Base-by-base conservation (phyloP, 2,113 vertebrate genomes). In the Gasterosteus nipponicus region DNA sequence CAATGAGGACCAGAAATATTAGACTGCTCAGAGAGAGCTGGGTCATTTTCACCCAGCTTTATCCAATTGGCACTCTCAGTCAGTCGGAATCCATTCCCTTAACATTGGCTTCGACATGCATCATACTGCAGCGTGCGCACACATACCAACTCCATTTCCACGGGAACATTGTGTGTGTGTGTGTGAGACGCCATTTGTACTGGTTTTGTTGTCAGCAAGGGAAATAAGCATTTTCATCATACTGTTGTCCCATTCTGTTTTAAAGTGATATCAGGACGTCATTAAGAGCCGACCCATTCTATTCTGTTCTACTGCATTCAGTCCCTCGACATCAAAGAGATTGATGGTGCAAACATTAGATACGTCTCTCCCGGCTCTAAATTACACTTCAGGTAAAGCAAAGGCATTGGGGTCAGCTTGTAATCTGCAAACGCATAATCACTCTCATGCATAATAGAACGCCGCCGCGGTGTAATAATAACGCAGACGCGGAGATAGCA, bases 161-260 rank as follows among this genome's bases (percentile, higher is more conserved):
- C 64, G 77, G 49, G 77, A 89, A 81, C 80, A 59, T 54, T 64
- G 69, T 71, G 3, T 0, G 68, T 67, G 68, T 67, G 49, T 76
- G 69, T 26, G 83, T 44, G 53, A 12, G 59, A 15, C 41, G 63
- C 74, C 71, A 86, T 89, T 86, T 88, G 77, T 86, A 88, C 74
- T 76, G 84, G 75, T 89, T 89, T 86, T 81, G 82, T 87, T 90
- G 89, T 92, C 90, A 88, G 84, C 79, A 12, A 73, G 78, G 83
- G 78, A 88, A 91, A 92, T 92, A 84, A 89, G 86, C 75, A 86
- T 88, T 89, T 92, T 89, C 89, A 89, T 90, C 89, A 86, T 85
- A 73, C 57, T 77, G 85, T 86, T 86, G 86, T 87, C 86, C 79
- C 81, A 68, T 87, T 88, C 80, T 22, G 57, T 83, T 89, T 84